Conservation (phyloP, 2,797 vertebrate genomes). For the Lycodopsis pacificus region DNA sequence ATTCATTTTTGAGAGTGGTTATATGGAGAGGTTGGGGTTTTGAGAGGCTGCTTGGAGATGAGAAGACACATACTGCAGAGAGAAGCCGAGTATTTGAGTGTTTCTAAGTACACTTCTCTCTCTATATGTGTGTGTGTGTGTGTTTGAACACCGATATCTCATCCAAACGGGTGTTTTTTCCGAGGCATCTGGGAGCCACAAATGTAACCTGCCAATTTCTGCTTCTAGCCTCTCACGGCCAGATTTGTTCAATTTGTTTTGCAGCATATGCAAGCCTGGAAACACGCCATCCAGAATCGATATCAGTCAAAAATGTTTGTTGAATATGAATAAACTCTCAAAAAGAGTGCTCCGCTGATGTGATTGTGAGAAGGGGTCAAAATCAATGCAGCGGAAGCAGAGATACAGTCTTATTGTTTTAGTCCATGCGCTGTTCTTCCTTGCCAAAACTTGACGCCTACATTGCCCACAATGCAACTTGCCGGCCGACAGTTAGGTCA, state of each 20-base stretch:
- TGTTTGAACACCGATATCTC: not conserved
- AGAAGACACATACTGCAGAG: conserved; percentile 2
- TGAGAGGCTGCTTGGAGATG: conserved; percentile 4
- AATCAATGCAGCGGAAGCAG: not conserved
- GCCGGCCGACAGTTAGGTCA: not conserved
- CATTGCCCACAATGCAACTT: not conserved
- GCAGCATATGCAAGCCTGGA: not conserved
- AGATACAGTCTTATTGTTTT: not conserved
- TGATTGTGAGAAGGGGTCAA: too few relatives aligned
- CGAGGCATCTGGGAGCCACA: not conserved
- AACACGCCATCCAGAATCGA: not conserved
- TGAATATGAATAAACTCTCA: not conserved
- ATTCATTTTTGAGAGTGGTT: conserved; percentile 5
- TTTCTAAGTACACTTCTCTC: not conserved
- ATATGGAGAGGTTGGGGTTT: conserved; percentile 2
- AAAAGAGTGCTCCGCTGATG: not conserved
- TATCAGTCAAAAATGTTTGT: not conserved
- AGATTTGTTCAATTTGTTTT: not conserved
- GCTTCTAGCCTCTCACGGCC: not conserved
- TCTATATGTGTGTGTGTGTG: not conserved
- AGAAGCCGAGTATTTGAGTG: not conserved
- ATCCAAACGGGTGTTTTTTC: not conserved
- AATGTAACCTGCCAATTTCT: not conserved
- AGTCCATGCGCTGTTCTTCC: not conserved
- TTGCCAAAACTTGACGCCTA: not conserved